Evolutionary conservation across 2,797 vertebrate genomes (phyloP).

Genomic region (Esox masquinongy): DNA sequence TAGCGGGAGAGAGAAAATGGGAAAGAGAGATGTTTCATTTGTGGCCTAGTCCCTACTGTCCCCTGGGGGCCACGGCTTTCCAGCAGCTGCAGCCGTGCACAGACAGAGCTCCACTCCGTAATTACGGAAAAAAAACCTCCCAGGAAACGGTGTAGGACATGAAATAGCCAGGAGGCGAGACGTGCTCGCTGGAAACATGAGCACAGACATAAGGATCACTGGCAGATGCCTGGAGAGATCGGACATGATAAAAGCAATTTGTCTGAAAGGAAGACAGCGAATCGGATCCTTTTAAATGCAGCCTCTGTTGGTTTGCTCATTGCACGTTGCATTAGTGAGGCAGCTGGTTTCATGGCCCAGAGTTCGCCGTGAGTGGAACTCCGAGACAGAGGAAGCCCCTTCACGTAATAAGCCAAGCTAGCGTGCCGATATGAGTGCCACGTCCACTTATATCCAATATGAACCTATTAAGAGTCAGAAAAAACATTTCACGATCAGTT

Average conservation of each 20-base stretch:
- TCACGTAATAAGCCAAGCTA: too few species aligned
- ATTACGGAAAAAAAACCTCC: not conserved
- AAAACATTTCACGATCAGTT: not conserved
- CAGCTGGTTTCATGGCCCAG: too few species aligned
- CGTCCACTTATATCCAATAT: not conserved
- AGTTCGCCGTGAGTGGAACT: too few species aligned
- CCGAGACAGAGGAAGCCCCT: too few species aligned
- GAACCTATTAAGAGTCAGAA: not conserved
- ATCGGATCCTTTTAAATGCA: too few species aligned
- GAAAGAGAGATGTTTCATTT: slow-evolving; percentile 26
- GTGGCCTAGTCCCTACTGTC: not conserved
- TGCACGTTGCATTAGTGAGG: too few species aligned
- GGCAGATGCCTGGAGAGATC: not conserved
- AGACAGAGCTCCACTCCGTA: not conserved
- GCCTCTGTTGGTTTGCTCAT: too few species aligned
- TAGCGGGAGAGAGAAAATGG: slow-evolving; percentile 8
- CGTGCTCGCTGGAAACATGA: not conserved
- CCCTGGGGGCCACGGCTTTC: not conserved
- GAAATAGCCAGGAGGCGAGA: not conserved
- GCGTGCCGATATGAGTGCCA: too few species aligned
- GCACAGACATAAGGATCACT: not conserved
- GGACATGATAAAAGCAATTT: not conserved
- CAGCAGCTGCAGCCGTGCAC: not conserved
- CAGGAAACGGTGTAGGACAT: not conserved
- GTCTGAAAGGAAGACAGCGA: not conserved